Conservation (phyloP, 1,140 invertebrate species). For the Drosophila sproati region DNA sequence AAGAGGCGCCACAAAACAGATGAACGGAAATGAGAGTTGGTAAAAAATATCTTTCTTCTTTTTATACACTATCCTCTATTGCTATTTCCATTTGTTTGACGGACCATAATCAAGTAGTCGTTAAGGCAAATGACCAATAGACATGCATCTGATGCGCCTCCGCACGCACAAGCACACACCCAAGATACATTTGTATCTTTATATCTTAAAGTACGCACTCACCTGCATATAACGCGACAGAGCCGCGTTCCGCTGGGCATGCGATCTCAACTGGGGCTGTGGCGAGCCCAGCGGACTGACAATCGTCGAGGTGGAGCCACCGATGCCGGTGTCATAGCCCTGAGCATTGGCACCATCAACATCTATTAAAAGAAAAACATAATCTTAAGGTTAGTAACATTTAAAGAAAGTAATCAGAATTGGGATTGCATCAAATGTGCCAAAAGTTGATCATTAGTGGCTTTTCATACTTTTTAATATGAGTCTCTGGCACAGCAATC, state of each 20-base stretch:
- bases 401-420: constrained; percentile 17
- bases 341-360: constrained; percentile 82
- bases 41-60: constrained; percentile 44
- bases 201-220: constrained; percentile 64
- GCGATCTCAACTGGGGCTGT: constrained; percentile 80
- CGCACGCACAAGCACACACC: constrained; percentile 3
- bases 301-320: constrained; percentile 83
- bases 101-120: constrained; percentile 71
- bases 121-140: constrained; percentile 50
- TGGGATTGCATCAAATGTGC: constrained; percentile 1
- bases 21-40: constrained; percentile 66
- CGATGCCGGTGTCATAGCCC: constrained; percentile 84
- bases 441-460: constrained; percentile 4
- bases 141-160: constrained; percentile 21
- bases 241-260: constrained; percentile 79
- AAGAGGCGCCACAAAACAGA: constrained; percentile 67
- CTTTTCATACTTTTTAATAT: not conserved
- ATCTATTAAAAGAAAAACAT: constrained; percentile 49
- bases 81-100: constrained; percentile 22
- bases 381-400: not conserved
- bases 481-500: not conserved
- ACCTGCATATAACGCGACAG: constrained; percentile 81
- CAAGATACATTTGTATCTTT: constrained; percentile 26
- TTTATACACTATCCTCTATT: not conserved
- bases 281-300: constrained; percentile 82